Evolutionary conservation across 92 coral and sea anemone species (phyloP).

Genomic region (Diadumene lineata): DNA sequence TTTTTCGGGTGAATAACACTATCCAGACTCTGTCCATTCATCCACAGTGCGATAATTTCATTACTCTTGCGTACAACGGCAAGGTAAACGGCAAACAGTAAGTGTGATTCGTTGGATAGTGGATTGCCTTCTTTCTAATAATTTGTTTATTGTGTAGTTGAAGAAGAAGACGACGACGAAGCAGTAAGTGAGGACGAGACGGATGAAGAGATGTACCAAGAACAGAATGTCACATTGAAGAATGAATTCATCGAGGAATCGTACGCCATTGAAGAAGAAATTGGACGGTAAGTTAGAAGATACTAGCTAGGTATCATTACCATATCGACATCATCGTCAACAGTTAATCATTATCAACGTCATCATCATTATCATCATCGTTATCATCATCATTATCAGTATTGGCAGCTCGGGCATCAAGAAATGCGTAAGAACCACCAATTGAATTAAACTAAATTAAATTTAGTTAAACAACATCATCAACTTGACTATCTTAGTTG

Average conservation of each 20-base stretch:
- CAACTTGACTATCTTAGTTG: too few relatives aligned
- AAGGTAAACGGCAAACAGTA: too few relatives aligned
- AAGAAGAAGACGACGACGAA: constrained; percentile 48
- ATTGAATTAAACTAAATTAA: too few relatives aligned
- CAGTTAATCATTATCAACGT: not conserved
- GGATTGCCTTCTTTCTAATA: too few relatives aligned
- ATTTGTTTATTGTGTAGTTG: not conserved
- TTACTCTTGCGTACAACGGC: too few relatives aligned
- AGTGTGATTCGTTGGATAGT: too few relatives aligned
- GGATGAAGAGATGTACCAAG: constrained; percentile 61
- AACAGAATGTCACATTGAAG: constrained; percentile 50
- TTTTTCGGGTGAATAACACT: too few relatives aligned
- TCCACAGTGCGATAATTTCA: too few relatives aligned
- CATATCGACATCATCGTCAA: not conserved
- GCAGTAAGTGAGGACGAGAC: constrained; percentile 79
- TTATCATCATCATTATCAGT: not conserved
- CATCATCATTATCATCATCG: not conserved
- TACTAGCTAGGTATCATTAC: not conserved
- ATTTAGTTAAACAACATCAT: too few relatives aligned
- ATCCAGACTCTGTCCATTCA: too few relatives aligned
- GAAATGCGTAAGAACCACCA: too few relatives aligned
- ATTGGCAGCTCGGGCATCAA: not conserved
- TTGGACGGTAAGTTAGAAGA: constrained; percentile 96
- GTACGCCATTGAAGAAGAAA: constrained; percentile 82
- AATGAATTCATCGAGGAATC: constrained; percentile 70